A percentile compares a stretch with the other conserved stretches of the same genome.
Evolutionary conservation across 2,113 vertebrate species (phyloP).

Genomic region (Gadus chalcogrammus): DNA sequence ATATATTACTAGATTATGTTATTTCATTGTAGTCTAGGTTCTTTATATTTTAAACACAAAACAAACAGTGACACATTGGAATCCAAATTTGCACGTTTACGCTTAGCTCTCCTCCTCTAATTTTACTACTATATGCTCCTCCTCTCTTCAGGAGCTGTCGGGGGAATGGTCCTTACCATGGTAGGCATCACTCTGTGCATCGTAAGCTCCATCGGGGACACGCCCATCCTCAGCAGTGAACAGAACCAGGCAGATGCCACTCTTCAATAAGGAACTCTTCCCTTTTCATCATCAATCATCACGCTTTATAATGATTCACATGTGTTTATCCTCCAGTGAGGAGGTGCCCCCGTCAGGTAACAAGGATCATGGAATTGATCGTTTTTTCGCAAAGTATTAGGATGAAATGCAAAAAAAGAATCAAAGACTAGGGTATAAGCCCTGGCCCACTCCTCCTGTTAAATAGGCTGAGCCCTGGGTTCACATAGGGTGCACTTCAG

Average conservation of each 20-base stretch:
- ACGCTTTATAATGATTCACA: no score
- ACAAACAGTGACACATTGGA: no score
- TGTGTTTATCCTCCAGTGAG: no score
- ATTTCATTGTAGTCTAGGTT: no score
- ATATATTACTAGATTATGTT: no score
- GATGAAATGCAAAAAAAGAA: no score
- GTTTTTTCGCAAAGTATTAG: no score
- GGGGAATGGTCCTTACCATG: slow-evolving; percentile 82
- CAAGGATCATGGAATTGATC: no score
- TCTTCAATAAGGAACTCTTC: background rate
- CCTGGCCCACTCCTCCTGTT: background rate
- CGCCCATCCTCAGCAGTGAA: background rate
- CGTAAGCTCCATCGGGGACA: slow-evolving; percentile 69
- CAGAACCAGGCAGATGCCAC: slow-evolving; percentile 20
- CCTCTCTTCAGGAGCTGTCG: slow-evolving; percentile 70
- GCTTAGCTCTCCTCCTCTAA: background rate
- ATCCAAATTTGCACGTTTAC: no score
- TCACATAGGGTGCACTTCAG: slow-evolving; percentile 49
- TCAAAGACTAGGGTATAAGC: background rate
- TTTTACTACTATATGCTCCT: background rate
- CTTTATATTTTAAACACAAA: no score
- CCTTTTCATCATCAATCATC: no score
- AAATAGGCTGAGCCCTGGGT: slow-evolving; percentile 27
- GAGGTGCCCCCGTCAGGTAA: no score
- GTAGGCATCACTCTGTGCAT: slow-evolving; percentile 82